phyloP scores from a whole-genome alignment of 2,888 invertebrate species.

The Thymelicus sylvestris region DNA sequence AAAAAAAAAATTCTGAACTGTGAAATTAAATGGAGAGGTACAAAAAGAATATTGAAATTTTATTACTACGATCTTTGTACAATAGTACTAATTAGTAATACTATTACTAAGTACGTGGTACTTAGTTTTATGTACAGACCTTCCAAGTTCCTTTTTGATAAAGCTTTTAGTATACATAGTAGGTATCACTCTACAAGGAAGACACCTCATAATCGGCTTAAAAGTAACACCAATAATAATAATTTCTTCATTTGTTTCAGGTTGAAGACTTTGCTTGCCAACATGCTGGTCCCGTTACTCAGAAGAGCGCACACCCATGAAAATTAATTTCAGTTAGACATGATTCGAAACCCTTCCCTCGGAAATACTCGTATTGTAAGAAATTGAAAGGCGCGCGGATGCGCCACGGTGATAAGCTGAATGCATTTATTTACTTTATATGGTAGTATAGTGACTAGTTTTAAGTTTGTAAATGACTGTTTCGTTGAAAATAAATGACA shows the following conservation, averaged over 20 bases:
- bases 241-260: conserved; percentile 64
- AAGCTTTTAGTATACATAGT: too few species aligned
- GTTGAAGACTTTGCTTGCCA: conserved; percentile 79
- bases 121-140: too few species aligned
- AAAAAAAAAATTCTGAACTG: too few species aligned
- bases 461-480: conserved; percentile 67
- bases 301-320: conserved; percentile 69
- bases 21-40: too few species aligned
- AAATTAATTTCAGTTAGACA: conserved; percentile 11
- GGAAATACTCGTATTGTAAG: conserved; percentile 20
- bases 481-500: conserved; percentile 80
- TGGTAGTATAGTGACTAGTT: conserved; percentile 49
- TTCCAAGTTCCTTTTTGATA: too few species aligned
- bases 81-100: too few species aligned
- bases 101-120: too few species aligned
- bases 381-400: conserved; percentile 33
- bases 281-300: conserved; percentile 81
- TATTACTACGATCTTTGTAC: too few species aligned
- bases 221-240: too few species aligned
- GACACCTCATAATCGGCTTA: too few species aligned
- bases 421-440: conserved; percentile 71
- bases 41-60: too few species aligned
- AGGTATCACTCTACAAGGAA: too few species aligned
- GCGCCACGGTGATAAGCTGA: conserved; percentile 53
- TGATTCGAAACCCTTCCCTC: conserved; percentile 23